Percentiles rank a stretch among this genome's conserved stretches.
These are phyloP conservation scores for Avahi laniger DNA, from an alignment of 2,797 vertebrate species.

Conservation along the genomic window DNA sequence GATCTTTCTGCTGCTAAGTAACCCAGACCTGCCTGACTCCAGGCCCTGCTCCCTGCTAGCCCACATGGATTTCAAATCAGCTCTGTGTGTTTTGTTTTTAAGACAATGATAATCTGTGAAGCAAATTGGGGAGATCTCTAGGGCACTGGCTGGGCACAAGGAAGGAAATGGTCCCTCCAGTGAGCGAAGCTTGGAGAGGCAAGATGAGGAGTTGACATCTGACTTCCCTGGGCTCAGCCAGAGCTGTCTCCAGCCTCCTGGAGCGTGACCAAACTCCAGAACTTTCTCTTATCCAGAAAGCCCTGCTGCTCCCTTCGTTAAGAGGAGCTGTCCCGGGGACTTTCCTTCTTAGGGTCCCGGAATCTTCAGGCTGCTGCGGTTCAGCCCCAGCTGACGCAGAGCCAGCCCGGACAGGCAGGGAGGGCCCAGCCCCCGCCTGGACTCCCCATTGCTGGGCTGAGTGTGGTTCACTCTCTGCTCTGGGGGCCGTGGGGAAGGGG, in stretches of 20 bases:
- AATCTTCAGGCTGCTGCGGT: neutral
- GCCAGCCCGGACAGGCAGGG: rapidly evolving
- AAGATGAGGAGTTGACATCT: neutral
- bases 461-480: neutral
- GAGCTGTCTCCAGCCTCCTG: neutral
- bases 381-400: neutral
- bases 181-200: neutral
- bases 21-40: neutral
- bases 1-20: neutral
- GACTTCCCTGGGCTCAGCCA: neutral
- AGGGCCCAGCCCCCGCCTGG: neutral
- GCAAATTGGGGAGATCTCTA: neutral
- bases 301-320: neutral
- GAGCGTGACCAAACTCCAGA: neutral
- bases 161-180: neutral
- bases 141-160: neutral
- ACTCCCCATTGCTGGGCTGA: neutral
- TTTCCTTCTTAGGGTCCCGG: neutral
- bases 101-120: neutral
- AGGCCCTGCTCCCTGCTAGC: neutral
- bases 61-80: neutral
- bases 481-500: neutral
- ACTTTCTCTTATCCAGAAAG: neutral
- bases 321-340: neutral
- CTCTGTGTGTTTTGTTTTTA: neutral